phyloP scores from a whole-genome alignment of 2,113 vertebrate species.

The Protomyctophum bolini region DNA sequence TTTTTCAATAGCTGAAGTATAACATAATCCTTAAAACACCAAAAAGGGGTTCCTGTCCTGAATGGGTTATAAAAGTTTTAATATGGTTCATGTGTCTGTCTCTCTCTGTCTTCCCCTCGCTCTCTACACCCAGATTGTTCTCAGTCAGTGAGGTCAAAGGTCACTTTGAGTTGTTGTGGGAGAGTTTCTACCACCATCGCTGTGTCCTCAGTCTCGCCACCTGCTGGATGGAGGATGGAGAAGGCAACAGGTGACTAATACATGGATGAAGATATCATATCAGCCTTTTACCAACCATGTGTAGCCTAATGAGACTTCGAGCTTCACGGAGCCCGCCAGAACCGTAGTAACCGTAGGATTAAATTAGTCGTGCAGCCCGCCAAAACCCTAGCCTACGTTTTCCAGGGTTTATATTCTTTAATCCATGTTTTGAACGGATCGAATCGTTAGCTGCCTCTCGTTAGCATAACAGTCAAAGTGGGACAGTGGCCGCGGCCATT shows the following conservation, averaged over 20 bases:
- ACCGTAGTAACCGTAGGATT: too few relatives aligned
- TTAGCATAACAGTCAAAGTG: too few relatives aligned
- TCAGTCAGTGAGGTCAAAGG: constrained; percentile 75
- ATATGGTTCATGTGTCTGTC: background rate
- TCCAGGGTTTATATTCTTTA: too few relatives aligned
- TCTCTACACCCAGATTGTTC: constrained; percentile 81
- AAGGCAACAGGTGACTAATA: constrained; percentile 76
- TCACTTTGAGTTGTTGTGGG: constrained; percentile 83
- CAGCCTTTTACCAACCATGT: background rate
- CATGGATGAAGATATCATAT: constrained; percentile 11
- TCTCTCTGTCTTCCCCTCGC: background rate
- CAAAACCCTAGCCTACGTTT: too few relatives aligned
- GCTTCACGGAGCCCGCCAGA: too few relatives aligned
- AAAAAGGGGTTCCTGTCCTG: background rate
- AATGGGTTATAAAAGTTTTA: background rate
- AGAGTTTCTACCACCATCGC: constrained; percentile 89
- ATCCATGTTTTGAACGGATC: too few relatives aligned
- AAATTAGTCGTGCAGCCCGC: too few relatives aligned
- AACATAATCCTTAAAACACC: background rate
- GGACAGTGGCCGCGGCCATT: too few relatives aligned
- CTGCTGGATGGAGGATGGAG: constrained; percentile 56
- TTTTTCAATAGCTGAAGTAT: too few relatives aligned
- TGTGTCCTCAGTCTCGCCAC: constrained; percentile 91
- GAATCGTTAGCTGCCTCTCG: too few relatives aligned
- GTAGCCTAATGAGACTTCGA: background rate